Base-by-base conservation (phyloP, 2,113 vertebrate species). In the Lates calcarifer region DNA sequence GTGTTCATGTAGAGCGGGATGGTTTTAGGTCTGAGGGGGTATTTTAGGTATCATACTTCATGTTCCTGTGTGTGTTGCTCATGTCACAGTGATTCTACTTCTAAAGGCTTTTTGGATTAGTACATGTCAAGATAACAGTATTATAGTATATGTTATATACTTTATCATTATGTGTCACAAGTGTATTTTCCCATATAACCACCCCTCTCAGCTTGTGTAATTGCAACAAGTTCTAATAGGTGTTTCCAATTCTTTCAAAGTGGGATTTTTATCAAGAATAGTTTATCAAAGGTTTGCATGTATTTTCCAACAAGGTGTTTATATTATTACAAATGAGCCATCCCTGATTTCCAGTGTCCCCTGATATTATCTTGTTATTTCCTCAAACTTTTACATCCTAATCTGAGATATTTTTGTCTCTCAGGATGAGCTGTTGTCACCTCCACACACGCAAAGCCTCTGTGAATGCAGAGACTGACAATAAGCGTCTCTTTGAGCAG, bases 401-500 rank as follows among this genome's bases (percentile, higher is more conserved):
- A 55, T 26, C 3, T 51, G 7, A 51, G 2, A 9, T n/a, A 11
- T n/a, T 56, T 51, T 24, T 33, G 43, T 31, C 12, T 41, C 43
- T 6, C 62, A 90, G 91, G 69, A 45, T 4, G 10, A 63, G 6
- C 41, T 49, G 14, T 31, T 3, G 43, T 68, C 35, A 31, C 8
- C 11, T 13, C 20, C 61, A 24, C 37, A n/a, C 37, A 39, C 2
- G 5, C 33, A 65, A 78, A 33, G 1, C 37, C 11, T 45, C 41
- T 29, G 28, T 28, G 1, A 77, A 51, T 22, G 60, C 33, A 53
- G 49, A 22, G 13, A 37, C 11, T 24, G 26, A 74, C 26, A 45
- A 15, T 3, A 2, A 22, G 3, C 29, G 13, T 41, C 18, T 88
- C 29, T 80, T 17, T 3, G 66, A 85, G 26, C 58, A 55, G 17